Conservation (phyloP, 2,888 invertebrate species). For the Tinea trinotella region DNA sequence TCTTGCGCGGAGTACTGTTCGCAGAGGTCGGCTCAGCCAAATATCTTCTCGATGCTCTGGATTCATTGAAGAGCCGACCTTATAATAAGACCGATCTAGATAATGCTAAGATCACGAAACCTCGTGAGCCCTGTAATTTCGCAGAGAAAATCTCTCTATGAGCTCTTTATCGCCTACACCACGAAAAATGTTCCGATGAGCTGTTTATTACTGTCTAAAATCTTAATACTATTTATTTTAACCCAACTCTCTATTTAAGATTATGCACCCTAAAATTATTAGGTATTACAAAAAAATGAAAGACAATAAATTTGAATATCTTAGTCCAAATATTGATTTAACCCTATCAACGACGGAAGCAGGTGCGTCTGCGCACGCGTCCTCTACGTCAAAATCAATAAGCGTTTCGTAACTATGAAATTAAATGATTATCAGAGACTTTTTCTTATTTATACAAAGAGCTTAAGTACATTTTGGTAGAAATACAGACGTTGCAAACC, state of each 20-base stretch:
- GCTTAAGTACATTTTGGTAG: conserved; percentile 53
- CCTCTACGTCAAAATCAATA: conserved; percentile 51
- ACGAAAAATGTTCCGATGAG: too few relatives aligned
- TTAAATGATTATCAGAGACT: conserved; percentile 71
- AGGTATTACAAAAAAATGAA: conserved; percentile 37
- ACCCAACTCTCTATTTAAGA: not conserved
- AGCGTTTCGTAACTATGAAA: conserved; percentile 66
- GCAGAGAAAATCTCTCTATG: too few relatives aligned
- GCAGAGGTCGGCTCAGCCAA: too few relatives aligned
- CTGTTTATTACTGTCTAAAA: too few relatives aligned
- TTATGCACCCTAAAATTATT: conserved; percentile 11
- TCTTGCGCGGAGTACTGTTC: too few relatives aligned
- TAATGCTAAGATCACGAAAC: too few relatives aligned
- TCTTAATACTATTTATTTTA: not conserved
- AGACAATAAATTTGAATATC: conserved; percentile 53
- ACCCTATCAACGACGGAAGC: conserved; percentile 68
- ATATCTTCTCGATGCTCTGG: too few relatives aligned
- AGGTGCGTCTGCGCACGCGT: conserved; percentile 61
- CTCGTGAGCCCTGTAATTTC: too few relatives aligned
- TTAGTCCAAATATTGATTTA: conserved; percentile 71
- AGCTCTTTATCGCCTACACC: too few relatives aligned
- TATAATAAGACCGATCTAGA: too few relatives aligned
- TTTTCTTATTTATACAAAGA: conserved; percentile 60
- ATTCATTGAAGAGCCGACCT: too few relatives aligned
- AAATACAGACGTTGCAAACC: conserved; percentile 36